Percentiles rank a stretch among this genome's conserved stretches.
Evolutionary conservation across 1,140 invertebrate genomes (phyloP).

Genomic region (Charaxes varanes): DNA sequence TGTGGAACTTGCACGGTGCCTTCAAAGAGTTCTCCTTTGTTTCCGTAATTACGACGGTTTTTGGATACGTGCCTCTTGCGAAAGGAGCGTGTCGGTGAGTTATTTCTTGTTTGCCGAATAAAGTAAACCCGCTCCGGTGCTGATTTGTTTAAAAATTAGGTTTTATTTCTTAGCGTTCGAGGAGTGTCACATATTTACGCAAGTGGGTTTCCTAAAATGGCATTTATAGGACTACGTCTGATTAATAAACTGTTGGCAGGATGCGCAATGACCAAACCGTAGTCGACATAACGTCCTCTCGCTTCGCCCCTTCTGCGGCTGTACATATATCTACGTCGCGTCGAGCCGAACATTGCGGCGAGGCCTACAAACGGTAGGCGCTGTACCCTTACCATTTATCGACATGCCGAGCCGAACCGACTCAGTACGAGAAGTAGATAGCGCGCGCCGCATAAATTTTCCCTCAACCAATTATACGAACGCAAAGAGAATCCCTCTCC

Average conservation of each 20-base stretch:
- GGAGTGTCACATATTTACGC: too few relatives aligned
- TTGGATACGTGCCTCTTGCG: slow-evolving; percentile 30
- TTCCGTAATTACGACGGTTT: slow-evolving; percentile 49
- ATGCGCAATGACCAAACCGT: too few relatives aligned
- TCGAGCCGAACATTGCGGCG: slow-evolving; percentile 5
- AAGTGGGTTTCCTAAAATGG: neutral
- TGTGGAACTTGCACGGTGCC: slow-evolving; percentile 42
- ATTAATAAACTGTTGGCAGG: too few relatives aligned
- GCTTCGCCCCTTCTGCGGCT: too few relatives aligned
- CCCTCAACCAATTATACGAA: slow-evolving; percentile 57
- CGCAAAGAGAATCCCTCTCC: slow-evolving; percentile 35
- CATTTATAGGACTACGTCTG: neutral
- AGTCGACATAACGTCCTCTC: too few relatives aligned
- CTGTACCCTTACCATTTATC: slow-evolving; percentile 36
- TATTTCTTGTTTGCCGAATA: slow-evolving; percentile 16
- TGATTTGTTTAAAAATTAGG: neutral
- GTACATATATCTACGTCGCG: slow-evolving; percentile 3
- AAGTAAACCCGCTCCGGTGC: neutral
- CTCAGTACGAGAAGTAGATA: slow-evolving; percentile 39
- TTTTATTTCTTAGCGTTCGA: too few relatives aligned
- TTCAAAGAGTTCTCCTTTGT: slow-evolving; percentile 50
- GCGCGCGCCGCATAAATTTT: slow-evolving; percentile 53
- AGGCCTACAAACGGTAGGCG: slow-evolving; percentile 27
- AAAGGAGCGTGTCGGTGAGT: slow-evolving; percentile 24
- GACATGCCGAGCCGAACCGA: slow-evolving; percentile 35